phyloP scores from a whole-genome alignment of 23 tunicate species.

The Phallusia fumigata region DNA sequence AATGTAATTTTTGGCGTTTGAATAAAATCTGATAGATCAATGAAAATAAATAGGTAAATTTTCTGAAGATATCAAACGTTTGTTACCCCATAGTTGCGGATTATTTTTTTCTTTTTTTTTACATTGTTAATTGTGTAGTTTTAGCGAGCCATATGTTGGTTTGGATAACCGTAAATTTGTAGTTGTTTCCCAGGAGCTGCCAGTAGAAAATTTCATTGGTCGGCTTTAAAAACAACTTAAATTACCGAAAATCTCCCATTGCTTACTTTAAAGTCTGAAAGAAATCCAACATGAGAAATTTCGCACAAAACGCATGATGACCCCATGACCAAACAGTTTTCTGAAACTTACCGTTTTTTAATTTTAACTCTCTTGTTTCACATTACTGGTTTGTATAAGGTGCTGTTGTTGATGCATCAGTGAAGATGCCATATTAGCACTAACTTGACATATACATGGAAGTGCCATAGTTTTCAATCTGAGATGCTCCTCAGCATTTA shows the following conservation, averaged over 20 bases:
- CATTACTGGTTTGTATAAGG: background rate
- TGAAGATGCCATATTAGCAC: background rate
- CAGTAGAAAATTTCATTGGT: background rate
- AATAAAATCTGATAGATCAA: too few species aligned
- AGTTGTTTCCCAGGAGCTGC: background rate
- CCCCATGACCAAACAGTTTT: too few species aligned
- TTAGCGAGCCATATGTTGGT: too few species aligned
- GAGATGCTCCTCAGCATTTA: background rate
- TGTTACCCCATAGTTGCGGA: too few species aligned
- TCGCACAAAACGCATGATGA: too few species aligned
- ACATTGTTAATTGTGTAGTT: too few species aligned
- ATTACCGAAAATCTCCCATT: background rate
- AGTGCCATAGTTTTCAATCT: conserved; percentile 12
- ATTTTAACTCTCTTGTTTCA: background rate
- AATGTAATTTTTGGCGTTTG: too few species aligned
- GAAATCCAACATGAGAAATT: background rate
- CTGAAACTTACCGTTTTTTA: background rate
- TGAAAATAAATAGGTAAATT: too few species aligned
- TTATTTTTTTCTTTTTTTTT: too few species aligned
- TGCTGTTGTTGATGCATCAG: background rate
- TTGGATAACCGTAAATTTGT: too few species aligned
- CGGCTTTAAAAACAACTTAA: background rate
- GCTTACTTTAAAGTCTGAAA: background rate
- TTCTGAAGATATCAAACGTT: too few species aligned
- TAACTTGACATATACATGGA: background rate